Percentiles rank a stretch among this genome's conserved stretches.
Conservation (phyloP, 1,140 invertebrate genomes). For the Formica exsecta region DNA sequence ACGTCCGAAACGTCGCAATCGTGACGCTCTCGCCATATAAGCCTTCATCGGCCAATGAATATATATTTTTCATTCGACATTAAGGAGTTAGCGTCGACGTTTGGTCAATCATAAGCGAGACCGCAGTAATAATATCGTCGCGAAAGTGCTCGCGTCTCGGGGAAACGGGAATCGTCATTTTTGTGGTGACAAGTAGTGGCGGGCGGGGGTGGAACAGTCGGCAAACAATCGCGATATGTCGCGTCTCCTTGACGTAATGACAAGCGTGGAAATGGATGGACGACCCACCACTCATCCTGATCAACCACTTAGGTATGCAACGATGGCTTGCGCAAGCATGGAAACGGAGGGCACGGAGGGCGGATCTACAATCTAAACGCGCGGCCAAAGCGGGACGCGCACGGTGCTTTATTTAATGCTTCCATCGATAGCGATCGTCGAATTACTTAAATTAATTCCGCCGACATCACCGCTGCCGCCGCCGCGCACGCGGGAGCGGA, state of each 20-base stretch:
- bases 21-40: conserved; percentile 21
- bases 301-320: conserved; percentile 83
- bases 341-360: not conserved
- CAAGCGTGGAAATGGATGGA: conserved; percentile 63
- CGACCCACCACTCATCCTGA: conserved; percentile 77
- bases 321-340: conserved; percentile 74
- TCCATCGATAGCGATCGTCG: conserved; percentile 77
- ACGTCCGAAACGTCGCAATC: conserved; percentile 5
- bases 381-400: conserved; percentile 59
- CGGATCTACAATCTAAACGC: conserved; percentile 78
- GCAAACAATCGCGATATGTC: conserved; percentile 56
- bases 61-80: conserved; percentile 39
- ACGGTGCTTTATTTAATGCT: conserved; percentile 81
- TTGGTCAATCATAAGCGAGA: conserved; percentile 6
- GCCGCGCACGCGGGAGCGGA: conserved; percentile 38
- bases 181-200: conserved; percentile 21
- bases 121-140: conserved; percentile 57
- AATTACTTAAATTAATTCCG: conserved; percentile 78
- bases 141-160: conserved; percentile 15
- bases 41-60: conserved; percentile 5
- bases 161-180: conserved; percentile 61
- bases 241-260: conserved; percentile 71
- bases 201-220: not conserved
- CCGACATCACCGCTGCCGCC: conserved; percentile 34
- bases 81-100: conserved; percentile 23